Conservation (phyloP, 2,888 invertebrate species). For the Epirrita christyi region DNA sequence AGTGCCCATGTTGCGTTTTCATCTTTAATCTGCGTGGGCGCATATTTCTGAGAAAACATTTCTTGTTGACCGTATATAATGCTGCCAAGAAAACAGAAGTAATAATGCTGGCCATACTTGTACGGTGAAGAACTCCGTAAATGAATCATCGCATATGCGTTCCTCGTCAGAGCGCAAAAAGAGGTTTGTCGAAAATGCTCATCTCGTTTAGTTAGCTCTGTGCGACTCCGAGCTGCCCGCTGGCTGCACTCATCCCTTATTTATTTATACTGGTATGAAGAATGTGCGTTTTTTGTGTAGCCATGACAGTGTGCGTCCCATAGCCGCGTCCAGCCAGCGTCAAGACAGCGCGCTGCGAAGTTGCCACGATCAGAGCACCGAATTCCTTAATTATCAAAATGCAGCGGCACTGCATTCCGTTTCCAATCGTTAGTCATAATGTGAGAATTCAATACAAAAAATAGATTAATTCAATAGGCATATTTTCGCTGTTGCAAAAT, state of each 20-base stretch:
- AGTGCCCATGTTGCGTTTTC: slow-evolving; percentile 80
- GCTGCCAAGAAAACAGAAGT: slow-evolving; percentile 81
- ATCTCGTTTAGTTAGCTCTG: slow-evolving; percentile 69
- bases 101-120: slow-evolving; percentile 81
- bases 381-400: slow-evolving; percentile 81
- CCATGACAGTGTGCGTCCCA: slow-evolving; percentile 72
- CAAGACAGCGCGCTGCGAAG: slow-evolving; percentile 11
- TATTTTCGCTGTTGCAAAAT: slow-evolving; percentile 41
- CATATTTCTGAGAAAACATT: slow-evolving; percentile 83
- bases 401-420: slow-evolving; percentile 68
- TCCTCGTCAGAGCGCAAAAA: slow-evolving; percentile 79
- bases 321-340: slow-evolving; percentile 33
- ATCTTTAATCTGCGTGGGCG: slow-evolving; percentile 82
- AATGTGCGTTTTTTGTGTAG: slow-evolving; percentile 73
- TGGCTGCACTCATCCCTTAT: slow-evolving; percentile 80
- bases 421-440: slow-evolving; percentile 70
- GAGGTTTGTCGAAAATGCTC: slow-evolving; percentile 81
- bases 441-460: slow-evolving; percentile 67
- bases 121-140: slow-evolving; percentile 78
- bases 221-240: slow-evolving; percentile 54
- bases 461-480: slow-evolving; percentile 55
- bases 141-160: slow-evolving; percentile 83
- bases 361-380: slow-evolving; percentile 62
- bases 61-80: slow-evolving; percentile 78
- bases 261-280: slow-evolving; percentile 82